Conservation (phyloP, 2,888 invertebrate species). For the Lepidocyrtinus sp. region DNA sequence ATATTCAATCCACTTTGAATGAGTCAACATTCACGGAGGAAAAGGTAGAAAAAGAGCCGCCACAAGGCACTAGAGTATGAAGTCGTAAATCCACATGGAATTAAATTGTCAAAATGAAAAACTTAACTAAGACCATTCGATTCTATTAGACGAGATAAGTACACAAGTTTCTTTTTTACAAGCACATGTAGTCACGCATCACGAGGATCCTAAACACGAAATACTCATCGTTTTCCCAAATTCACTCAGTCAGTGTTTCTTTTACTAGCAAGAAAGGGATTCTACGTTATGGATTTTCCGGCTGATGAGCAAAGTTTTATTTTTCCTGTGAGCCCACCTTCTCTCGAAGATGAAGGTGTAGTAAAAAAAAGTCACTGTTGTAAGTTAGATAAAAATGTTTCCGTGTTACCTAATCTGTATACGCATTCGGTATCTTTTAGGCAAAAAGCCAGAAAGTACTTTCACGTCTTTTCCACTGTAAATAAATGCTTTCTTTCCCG, state of each 20-base stretch:
- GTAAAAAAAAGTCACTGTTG: background rate
- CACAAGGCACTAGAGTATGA: background rate
- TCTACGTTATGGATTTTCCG: conserved; percentile 34
- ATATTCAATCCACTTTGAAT: background rate
- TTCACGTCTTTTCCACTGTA: conserved; percentile 26
- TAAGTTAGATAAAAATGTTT: background rate
- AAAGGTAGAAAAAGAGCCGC: conserved; percentile 24
- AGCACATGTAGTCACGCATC: background rate
- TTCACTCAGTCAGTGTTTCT: conserved; percentile 32
- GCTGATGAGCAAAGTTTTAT: conserved; percentile 2
- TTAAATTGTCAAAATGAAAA: conserved; percentile 53
- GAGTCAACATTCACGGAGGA: conserved; percentile 30
- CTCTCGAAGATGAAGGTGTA: background rate
- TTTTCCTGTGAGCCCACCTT: conserved; percentile 28
- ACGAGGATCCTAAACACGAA: background rate
- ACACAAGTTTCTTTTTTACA: background rate
- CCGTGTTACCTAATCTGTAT: background rate
- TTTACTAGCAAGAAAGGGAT: background rate
- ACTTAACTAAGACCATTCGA: background rate
- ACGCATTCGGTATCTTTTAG: conserved; percentile 28
- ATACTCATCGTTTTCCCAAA: conserved; percentile 24
- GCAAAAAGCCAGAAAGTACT: conserved; percentile 41
- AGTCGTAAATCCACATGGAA: conserved; percentile 41
- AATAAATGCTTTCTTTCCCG: no score
- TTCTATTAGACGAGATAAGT: background rate